Base-by-base conservation (phyloP, 2,797 vertebrate species). In the Phrynocephalus forsythii region DNA sequence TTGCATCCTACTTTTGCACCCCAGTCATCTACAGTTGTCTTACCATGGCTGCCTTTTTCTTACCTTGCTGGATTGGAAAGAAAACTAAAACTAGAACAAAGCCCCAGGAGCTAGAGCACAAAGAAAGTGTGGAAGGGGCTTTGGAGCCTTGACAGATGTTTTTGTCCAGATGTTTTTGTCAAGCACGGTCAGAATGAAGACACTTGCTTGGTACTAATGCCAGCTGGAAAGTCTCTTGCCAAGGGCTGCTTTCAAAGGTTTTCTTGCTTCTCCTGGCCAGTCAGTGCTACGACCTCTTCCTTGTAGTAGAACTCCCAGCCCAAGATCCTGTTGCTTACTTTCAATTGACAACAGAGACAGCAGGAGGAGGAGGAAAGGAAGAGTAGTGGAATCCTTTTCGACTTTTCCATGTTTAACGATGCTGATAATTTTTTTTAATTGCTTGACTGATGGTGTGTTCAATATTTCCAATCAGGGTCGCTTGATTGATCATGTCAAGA, bases 401-500 rank as follows among this genome's bases (percentile, higher is more conserved):
- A 79, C 28, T 30, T 79, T 88, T 79, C 30, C 26, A 69, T 79
- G 13, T 78, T 78, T 60, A 72, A 68, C 56, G 18, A 38, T 22
- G 4, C 22, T 85, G 71, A 56, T 86, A 68, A 15, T 9, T 0
- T 66, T 85, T 79, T 79, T 48, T 60, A 44, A 2, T 24, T 75
- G 83, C 52, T 85, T 86, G 85, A 75, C 91, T 85, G 91, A 66
- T 89, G 86, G 2, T 78, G 28, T 81, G 60, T 68, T 82, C 33
- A 84, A 68, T 18, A 5, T 50, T 75, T 85, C 24, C 15, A 38
- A 71, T 85, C 86, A 99, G 99, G 99, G 99, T 90, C 98, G 99
- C 90, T 97, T 99, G 91, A 99, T 99, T 92, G 99, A 99, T 96
- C 99, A 99, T 0, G 98, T 99, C 88, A 99, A 99, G 94, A 99